Percentiles rank a stretch among this genome's conserved stretches.
Evolutionary conservation across 1,140 invertebrate species (phyloP).

Genomic region (Metaphire vulgaris): DNA sequence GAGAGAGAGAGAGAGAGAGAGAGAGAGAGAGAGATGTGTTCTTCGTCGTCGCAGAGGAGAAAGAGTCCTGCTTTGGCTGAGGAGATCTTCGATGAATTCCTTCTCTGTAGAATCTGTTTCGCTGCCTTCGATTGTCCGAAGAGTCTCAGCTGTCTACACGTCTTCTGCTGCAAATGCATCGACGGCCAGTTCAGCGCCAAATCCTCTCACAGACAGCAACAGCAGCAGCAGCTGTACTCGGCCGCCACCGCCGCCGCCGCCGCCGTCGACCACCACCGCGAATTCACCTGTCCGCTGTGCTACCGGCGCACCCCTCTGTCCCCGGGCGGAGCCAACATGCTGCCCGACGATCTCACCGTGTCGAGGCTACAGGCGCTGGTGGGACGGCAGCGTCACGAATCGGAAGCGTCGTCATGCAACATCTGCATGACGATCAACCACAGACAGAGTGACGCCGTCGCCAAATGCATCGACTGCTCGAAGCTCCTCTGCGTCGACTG

Average conservation of each 20-base stretch:
- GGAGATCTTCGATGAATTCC: constrained; percentile 53
- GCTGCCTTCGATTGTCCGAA: constrained; percentile 59
- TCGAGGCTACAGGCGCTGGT: constrained; percentile 48
- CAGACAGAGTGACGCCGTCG: constrained; percentile 44
- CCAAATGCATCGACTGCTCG: constrained; percentile 51
- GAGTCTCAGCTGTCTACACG: constrained; percentile 82
- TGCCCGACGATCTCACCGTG: constrained; percentile 51
- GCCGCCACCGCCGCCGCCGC: too few species aligned
- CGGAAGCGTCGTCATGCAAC: background rate
- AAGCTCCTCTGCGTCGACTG: constrained; percentile 51
- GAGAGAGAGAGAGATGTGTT: too few species aligned
- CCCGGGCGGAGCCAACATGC: constrained; percentile 44
- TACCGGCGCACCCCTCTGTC: constrained; percentile 50
- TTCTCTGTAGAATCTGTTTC: constrained; percentile 52
- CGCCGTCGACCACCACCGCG: background rate
- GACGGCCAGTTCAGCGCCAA: background rate
- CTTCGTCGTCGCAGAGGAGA: too few species aligned
- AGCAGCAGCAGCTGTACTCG: too few species aligned
- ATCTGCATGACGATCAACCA: constrained; percentile 40
- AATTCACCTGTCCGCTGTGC: constrained; percentile 50
- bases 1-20: too few species aligned
- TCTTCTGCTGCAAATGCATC: constrained; percentile 77
- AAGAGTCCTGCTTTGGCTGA: too few species aligned
- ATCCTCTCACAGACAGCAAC: background rate
- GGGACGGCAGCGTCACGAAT: constrained; percentile 26